Evolutionary conservation across 2,888 invertebrate genomes (phyloP).

Genomic region (Macrophya alboannulata): DNA sequence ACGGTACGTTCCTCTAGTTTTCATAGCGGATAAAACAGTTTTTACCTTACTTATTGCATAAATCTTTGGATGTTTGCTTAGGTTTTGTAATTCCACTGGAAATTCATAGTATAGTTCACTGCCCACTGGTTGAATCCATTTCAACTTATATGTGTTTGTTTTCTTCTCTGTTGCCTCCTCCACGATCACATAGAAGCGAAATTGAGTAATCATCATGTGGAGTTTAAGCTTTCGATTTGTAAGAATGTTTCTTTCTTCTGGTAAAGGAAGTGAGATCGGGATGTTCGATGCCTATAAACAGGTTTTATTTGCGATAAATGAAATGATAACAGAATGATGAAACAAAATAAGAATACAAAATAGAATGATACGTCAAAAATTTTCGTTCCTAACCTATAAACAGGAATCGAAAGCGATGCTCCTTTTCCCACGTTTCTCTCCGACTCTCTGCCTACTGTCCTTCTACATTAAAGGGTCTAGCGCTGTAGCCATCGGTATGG

Average conservation of each 20-base stretch:
- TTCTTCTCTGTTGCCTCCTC: constrained; percentile 59
- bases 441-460: constrained; percentile 17
- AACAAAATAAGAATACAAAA: too few species aligned
- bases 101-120: constrained; percentile 58
- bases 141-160: constrained; percentile 58
- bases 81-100: constrained; percentile 55
- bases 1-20: constrained; percentile 58
- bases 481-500: neutral
- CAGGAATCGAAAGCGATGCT: constrained; percentile 36
- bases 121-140: constrained; percentile 59
- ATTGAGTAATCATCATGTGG: constrained; percentile 58
- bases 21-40: constrained; percentile 58
- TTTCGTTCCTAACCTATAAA: too few species aligned
- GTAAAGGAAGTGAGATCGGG: neutral
- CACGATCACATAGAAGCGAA: constrained; percentile 60
- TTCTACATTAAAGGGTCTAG: neutral
- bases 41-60: constrained; percentile 58
- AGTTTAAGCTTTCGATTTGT: constrained; percentile 60
- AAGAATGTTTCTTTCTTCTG: constrained; percentile 13
- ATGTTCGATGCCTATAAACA: constrained; percentile 22
- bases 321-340: too few species aligned
- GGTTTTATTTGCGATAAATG: constrained; percentile 15
- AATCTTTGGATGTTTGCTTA: constrained; percentile 60
- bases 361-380: too few species aligned
- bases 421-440: constrained; percentile 5